A percentile compares a stretch with the other conserved stretches of the same genome.
Evolutionary conservation across 2,113 vertebrate genomes (phyloP).

Genomic region (Planiliza haematocheilus): DNA sequence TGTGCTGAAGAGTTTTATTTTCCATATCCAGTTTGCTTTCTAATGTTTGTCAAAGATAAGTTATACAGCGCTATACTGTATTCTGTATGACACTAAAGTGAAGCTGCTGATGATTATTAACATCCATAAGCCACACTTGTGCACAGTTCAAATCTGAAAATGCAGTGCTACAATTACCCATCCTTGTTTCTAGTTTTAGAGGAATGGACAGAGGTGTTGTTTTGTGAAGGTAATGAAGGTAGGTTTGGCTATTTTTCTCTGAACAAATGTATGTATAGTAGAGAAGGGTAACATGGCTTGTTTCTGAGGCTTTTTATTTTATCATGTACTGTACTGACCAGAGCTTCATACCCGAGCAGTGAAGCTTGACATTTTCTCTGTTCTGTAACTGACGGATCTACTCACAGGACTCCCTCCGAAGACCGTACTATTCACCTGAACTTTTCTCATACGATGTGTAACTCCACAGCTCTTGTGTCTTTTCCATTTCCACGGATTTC

Average conservation of each 20-base stretch:
- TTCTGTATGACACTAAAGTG: conserved; percentile 84
- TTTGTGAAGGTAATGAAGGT: conserved; percentile 21
- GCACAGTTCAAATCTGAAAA: conserved; percentile 73
- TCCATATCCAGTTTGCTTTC: conserved; percentile 89
- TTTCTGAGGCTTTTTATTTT: conserved; percentile 18
- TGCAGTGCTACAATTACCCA: conserved; percentile 65
- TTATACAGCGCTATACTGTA: conserved; percentile 88
- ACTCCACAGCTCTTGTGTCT: conserved; percentile 43
- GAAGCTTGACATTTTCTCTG: conserved; percentile 23
- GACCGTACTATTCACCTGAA: conserved; percentile 28
- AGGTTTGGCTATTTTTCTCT: conserved; percentile 49
- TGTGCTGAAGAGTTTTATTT: conserved; percentile 90
- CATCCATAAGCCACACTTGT: conserved; percentile 68
- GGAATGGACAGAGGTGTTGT: conserved; percentile 28
- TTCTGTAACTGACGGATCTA: conserved; percentile 26
- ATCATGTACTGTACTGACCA: conserved; percentile 13
- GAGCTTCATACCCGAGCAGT: conserved; percentile 45
- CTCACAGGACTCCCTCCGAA: conserved; percentile 42
- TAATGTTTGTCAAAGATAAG: conserved; percentile 85
- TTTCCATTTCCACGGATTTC: conserved; percentile 43
- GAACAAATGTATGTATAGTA: conserved; percentile 43
- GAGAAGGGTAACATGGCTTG: background rate
- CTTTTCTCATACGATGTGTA: conserved; percentile 35
- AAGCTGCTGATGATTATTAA: conserved; percentile 93
- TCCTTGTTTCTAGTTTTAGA: conserved; percentile 55